Conservation (phyloP, 2,113 vertebrate species). For the Psilopsiagon aurifrons region DNA sequence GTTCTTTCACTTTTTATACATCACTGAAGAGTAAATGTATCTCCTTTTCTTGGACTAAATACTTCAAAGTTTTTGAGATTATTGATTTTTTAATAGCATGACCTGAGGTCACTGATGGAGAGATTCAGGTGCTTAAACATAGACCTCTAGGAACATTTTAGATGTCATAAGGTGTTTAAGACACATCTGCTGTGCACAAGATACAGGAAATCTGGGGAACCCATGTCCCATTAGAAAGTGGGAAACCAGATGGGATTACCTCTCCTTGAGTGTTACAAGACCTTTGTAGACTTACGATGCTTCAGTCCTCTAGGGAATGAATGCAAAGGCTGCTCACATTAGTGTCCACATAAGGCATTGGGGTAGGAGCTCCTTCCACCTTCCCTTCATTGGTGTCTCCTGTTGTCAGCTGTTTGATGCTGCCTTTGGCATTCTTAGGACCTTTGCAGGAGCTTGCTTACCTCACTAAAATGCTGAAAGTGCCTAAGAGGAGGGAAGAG, state of each 20-base stretch:
- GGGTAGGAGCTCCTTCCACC: neutral
- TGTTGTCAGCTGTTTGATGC: neutral
- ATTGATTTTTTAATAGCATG: neutral
- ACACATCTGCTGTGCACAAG: neutral
- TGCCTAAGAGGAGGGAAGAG: neutral
- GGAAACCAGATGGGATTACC: neutral
- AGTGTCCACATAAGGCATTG: too few relatives aligned
- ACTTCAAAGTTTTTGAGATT: neutral
- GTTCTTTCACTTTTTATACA: neutral
- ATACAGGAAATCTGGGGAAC: neutral
- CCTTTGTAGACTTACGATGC: neutral
- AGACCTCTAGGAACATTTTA: neutral
- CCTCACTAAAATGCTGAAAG: neutral
- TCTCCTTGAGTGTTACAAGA: neutral
- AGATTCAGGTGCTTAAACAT: neutral
- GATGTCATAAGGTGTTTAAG: neutral
- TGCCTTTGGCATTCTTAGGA: neutral
- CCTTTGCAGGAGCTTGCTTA: neutral
- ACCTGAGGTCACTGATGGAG: neutral
- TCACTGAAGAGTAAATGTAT: neutral
- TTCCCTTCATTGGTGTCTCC: neutral
- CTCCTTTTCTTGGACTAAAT: neutral
- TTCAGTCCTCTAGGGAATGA: rapidly evolving
- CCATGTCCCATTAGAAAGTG: rapidly evolving
- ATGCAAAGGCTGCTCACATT: neutral